A percentile compares a stretch with the other conserved stretches of the same genome.
Conservation (phyloP, 1,140 invertebrate genomes). For the Cotesia glomerata region DNA sequence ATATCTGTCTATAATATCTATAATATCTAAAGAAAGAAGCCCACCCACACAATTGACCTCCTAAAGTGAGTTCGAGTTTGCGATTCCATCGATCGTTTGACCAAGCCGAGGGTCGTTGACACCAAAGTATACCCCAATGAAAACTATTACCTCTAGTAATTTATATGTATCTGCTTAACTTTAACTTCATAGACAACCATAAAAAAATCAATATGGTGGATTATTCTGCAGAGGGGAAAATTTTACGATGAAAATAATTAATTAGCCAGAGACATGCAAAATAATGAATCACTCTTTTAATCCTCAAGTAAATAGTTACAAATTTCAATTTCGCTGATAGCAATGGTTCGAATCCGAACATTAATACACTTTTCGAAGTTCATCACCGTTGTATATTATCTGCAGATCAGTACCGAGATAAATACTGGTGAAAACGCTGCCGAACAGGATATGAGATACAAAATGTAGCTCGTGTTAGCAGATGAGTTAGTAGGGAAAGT, state of each 20-base stretch:
- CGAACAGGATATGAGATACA: slow-evolving; percentile 9
- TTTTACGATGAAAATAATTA: too few relatives aligned
- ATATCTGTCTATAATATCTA: neutral
- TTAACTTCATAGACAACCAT: too few relatives aligned
- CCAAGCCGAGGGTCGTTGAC: slow-evolving; percentile 20
- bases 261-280: too few relatives aligned
- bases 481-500: neutral
- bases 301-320: too few relatives aligned
- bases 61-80: slow-evolving; percentile 10
- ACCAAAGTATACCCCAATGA: neutral
- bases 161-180: neutral
- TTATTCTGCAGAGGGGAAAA: too few relatives aligned
- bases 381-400: too few relatives aligned
- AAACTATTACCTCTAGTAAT: neutral
- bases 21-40: slow-evolving; percentile 4
- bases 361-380: too few relatives aligned
- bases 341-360: too few relatives aligned
- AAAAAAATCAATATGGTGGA: too few relatives aligned
- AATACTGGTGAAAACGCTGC: neutral
- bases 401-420: neutral
- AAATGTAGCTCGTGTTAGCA: neutral
- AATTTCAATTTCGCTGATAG: too few relatives aligned
- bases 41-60: slow-evolving; percentile 19
- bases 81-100: slow-evolving; percentile 27
- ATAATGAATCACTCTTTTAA: too few relatives aligned